Base-by-base conservation (phyloP, 2,113 vertebrate genomes). In the Passerina amoena region DNA sequence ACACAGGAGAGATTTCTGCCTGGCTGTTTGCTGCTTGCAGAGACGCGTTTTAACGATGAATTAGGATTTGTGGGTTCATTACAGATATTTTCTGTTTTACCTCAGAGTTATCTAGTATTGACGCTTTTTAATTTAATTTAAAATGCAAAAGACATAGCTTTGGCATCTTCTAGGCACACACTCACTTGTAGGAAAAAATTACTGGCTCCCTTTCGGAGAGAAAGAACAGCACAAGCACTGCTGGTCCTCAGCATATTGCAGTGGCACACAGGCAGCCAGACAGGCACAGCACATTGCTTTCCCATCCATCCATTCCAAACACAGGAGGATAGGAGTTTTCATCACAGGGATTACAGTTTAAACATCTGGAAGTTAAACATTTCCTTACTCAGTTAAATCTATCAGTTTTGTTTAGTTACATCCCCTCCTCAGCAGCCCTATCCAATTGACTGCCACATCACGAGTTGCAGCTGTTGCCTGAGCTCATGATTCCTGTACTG, bases 361-460 rank as follows among this genome's bases (percentile, higher is more conserved):
- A 94, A 72, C 73, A 90, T 81, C 78, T 95, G 65, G 45, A 75
- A 88, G 64, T 90, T 92, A 95, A 96, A 94, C 78, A 93, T 85
- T 77, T 88, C 90, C 69, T 92, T 82, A 88, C 30, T 90, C 81
- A 69, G 66, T 83, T 87, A 69, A 77, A 88, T 79, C 79, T 69
- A 81, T 51, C 65, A 14, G 56, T 51, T 91, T 45, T 92, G 94
- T 87, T 94, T 90, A 82, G 57, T 57, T 63, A n/a, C 44, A 35
- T 60, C 83, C 53, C 65, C 82, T 91, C 64, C n/a, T 60, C 88
- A 80, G 75, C 76, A 88, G 81, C 83, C 60, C 64, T 77, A 57
- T 56, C 57, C 48, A 81, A 66, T 59, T 78, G 80, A 85, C 82
- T 48, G 71, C 37, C 37, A 82, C 60, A 65, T 35, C 73, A 79